phyloP scores from a whole-genome alignment of 2,113 vertebrate genomes.

The Sarotherodon lohbergeri region DNA sequence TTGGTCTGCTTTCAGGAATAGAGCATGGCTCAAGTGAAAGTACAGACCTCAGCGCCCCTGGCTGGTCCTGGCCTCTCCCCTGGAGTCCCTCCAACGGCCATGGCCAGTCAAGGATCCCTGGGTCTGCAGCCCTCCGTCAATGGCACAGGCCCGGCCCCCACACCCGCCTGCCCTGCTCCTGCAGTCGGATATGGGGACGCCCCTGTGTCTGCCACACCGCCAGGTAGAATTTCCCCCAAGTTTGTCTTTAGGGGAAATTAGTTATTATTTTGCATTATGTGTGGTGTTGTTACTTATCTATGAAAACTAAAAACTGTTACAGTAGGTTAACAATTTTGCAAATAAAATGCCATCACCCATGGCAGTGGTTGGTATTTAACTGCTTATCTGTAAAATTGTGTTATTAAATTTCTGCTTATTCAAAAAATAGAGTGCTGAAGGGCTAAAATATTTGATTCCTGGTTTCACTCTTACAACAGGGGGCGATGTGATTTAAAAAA shows the following conservation, averaged over 20 bases:
- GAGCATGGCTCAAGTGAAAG: slow-evolving; percentile 92
- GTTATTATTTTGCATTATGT: background rate
- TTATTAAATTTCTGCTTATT: background rate
- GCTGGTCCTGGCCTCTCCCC: slow-evolving; percentile 81
- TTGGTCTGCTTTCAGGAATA: slow-evolving; percentile 67
- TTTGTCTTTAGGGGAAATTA: background rate
- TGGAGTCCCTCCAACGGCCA: slow-evolving; percentile 73
- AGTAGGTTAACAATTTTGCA: background rate
- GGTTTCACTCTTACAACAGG: background rate
- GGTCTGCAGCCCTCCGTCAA: slow-evolving; percentile 84
- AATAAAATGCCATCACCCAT: background rate
- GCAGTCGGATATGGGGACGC: slow-evolving; percentile 78
- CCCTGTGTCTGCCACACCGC: slow-evolving; percentile 70
- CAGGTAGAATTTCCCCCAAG: slow-evolving; percentile 59
- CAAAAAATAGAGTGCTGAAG: background rate
- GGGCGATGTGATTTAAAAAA: background rate
- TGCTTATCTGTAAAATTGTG: background rate
- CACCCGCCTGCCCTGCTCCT: slow-evolving; percentile 77
- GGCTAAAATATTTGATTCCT: background rate
- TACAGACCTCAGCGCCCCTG: slow-evolving; percentile 83
- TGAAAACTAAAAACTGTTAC: background rate
- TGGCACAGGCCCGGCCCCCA: slow-evolving; percentile 78
- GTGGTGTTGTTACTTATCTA: background rate
- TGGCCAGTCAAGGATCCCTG: slow-evolving; percentile 78
- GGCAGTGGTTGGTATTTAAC: background rate